Conservation (phyloP, 92 coral and sea anemone species). For the Isaurus tuberculatus region DNA sequence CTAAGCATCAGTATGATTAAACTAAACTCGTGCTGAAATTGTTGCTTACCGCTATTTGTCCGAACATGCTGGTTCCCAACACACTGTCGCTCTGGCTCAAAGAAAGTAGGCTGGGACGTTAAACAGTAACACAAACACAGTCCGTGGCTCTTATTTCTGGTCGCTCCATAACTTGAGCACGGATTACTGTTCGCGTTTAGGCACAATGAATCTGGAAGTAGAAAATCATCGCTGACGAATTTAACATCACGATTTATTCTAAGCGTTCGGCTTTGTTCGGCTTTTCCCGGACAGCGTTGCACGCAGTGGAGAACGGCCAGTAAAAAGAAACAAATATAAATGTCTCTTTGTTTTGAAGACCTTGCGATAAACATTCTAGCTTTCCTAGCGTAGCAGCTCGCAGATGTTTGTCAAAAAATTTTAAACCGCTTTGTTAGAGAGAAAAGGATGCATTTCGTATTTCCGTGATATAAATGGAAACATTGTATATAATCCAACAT, state of each 20-base stretch:
- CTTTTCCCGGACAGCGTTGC: not conserved
- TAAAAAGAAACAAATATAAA: not conserved
- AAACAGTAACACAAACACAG: slow-evolving; percentile 6
- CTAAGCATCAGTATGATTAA: not conserved
- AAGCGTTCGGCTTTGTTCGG: not conserved
- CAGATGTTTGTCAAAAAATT: not conserved
- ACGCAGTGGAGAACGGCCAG: not conserved
- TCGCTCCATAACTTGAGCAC: not conserved
- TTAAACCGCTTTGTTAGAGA: not conserved
- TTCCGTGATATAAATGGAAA: slow-evolving; percentile 22
- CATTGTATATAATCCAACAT: too few species aligned
- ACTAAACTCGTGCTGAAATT: not conserved
- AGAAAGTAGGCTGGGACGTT: not conserved
- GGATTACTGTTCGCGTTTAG: slow-evolving; percentile 15
- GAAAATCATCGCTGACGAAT: slow-evolving; percentile 10
- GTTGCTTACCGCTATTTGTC: slow-evolving; percentile 6
- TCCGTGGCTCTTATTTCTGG: slow-evolving; percentile 13
- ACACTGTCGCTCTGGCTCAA: slow-evolving; percentile 23
- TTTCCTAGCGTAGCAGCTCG: not conserved
- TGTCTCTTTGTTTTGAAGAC: not conserved
- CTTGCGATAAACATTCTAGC: not conserved
- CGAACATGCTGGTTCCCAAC: not conserved
- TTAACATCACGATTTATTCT: slow-evolving; percentile 8
- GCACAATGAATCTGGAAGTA: slow-evolving; percentile 11
- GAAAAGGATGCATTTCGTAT: not conserved